A percentile compares a stretch with the other conserved stretches of the same genome.
Evolutionary conservation across 2,113 vertebrate species (phyloP).

Genomic region (Odontesthes bonariensis): DNA sequence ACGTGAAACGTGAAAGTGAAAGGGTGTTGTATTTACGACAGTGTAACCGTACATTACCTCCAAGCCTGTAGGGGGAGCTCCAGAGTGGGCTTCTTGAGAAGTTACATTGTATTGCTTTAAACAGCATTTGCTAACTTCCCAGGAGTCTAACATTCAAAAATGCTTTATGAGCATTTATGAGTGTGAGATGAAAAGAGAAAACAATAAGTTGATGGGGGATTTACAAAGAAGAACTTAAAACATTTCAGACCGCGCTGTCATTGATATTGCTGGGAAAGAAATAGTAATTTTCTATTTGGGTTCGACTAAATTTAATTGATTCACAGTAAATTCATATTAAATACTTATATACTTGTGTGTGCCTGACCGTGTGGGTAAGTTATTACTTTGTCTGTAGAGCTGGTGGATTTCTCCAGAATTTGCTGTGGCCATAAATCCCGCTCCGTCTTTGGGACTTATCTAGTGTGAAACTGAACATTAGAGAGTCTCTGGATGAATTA

Average conservation of each 20-base stretch:
- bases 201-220: not conserved
- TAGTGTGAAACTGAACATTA: constrained; percentile 63
- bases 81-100: too few relatives aligned
- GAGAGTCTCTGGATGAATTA: constrained; percentile 88
- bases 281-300: constrained; percentile 18
- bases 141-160: not conserved
- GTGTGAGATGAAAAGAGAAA: not conserved
- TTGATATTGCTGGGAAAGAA: not conserved
- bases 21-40: too few relatives aligned
- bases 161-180: not conserved
- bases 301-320: constrained; percentile 23
- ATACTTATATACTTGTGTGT: constrained; percentile 19
- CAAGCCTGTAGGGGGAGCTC: too few relatives aligned
- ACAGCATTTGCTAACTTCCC: not conserved
- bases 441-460: constrained; percentile 54
- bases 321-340: constrained; percentile 28
- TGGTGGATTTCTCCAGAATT: constrained; percentile 45
- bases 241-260: not conserved
- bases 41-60: too few relatives aligned
- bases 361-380: constrained; percentile 19
- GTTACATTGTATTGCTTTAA: too few relatives aligned
- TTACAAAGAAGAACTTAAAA: constrained; percentile 8
- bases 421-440: constrained; percentile 46
- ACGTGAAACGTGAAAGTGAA: too few relatives aligned
- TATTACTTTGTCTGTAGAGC: constrained; percentile 43